phyloP scores from a whole-genome alignment of 1,140 invertebrate genomes.

The Frieseomelitta varia region DNA sequence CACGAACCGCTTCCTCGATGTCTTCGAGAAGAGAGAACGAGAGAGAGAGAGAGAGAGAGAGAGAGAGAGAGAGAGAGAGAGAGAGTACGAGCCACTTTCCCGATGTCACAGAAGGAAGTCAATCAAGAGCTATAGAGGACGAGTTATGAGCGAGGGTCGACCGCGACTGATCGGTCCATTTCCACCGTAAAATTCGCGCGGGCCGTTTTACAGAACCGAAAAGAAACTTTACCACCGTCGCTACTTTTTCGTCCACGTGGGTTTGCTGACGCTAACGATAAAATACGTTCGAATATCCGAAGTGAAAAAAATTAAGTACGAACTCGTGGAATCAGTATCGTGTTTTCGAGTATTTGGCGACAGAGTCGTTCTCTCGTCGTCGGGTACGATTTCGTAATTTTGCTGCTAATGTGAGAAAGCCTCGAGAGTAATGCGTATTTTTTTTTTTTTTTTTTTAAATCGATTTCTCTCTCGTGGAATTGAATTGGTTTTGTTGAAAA shows the following conservation, averaged over 20 bases:
- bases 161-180: neutral
- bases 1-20: slow-evolving; percentile 22
- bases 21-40: neutral
- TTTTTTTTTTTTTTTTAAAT: too few relatives aligned
- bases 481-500: too few relatives aligned
- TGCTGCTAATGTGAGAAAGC: too few relatives aligned
- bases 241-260: neutral
- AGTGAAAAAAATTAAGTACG: too few relatives aligned
- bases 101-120: slow-evolving; percentile 20
- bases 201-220: neutral
- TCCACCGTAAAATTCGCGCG: neutral
- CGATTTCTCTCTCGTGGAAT: too few relatives aligned
- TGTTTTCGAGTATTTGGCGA: too few relatives aligned
- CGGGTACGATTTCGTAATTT: too few relatives aligned
- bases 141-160: slow-evolving; percentile 21
- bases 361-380: too few relatives aligned
- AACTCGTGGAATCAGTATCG: neutral
- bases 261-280: neutral
- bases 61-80: neutral
- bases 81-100: slow-evolving; percentile 16
- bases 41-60: neutral
- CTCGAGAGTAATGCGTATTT: too few relatives aligned
- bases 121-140: slow-evolving; percentile 5
- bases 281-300: neutral
- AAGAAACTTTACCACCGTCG: neutral